Evolutionary conservation across 2,113 vertebrate species (phyloP), one percentile per base, ranked within the genome.

Genomic region (Montifringilla adamsi): DNA sequence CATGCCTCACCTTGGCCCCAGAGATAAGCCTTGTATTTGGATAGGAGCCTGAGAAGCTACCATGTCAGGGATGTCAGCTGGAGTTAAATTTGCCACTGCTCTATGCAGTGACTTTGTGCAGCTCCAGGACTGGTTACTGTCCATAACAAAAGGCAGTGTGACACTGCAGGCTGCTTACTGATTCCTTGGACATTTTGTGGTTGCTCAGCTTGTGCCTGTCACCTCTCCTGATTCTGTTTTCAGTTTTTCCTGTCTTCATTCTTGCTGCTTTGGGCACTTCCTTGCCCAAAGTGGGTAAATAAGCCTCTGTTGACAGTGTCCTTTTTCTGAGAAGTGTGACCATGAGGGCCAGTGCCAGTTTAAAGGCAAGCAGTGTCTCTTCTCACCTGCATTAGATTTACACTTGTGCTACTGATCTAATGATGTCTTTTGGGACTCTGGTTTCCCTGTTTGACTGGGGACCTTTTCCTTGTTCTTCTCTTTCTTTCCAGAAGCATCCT

Each of bases 231-330:
- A 26, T 7, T 9, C 12, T 30, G 26, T 26, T 11, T 31, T 13
- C 53, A 13, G 23, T 7, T 43, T 5, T 3, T 80, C 59, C 39
- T 35, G 30, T 33, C 35, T 60, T 62, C 2, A 0, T 26, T 49
- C 56, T 63, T 31, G 5, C 43, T 44, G 50, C 26, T n/a, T 47
- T 31, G n/a, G 56, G 21, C 27, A 23, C 13, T 11, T 30, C 50
- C 27, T 52, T 18, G 6, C 37, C 26, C 50, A 13, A 3, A 50
- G 50, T 49, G 64, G 39, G 41, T 27, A 17, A 15, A 27, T 2
- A 24, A 35, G 21, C 1, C 6, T 35, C n/a, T 5, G 2, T 13
- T 37, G 16, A 7, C 31, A 31, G n/a, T 0, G 46, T 31, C 13
- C 13, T 31, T 67, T 47, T 6, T 35, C 50, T 49, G 70, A 79